phyloP scores from a whole-genome alignment of 92 coral and sea anemone genomes.

The Parazoanthus darwini region DNA sequence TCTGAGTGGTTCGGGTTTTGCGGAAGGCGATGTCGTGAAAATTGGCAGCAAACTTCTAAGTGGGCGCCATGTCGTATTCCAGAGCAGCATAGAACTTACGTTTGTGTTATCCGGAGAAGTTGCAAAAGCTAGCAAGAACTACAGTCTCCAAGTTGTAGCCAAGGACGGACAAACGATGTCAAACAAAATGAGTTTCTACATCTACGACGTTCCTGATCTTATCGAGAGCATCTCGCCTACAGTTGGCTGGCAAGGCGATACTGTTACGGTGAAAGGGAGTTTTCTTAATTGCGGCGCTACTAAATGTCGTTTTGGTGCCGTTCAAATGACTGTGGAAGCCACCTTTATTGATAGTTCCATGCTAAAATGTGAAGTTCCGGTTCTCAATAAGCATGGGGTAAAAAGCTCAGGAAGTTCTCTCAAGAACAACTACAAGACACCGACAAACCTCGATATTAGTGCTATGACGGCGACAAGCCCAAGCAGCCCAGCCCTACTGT shows the following conservation, averaged over 20 bases:
- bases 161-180: slow-evolving; percentile 22
- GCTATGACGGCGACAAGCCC: neutral
- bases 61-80: neutral
- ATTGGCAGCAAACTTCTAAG: neutral
- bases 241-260: slow-evolving; percentile 26
- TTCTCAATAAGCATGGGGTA: slow-evolving; percentile 17
- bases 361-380: slow-evolving; percentile 35
- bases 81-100: neutral
- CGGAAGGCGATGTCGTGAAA: neutral
- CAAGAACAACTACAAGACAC: no score
- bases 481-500: neutral
- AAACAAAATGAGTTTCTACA: slow-evolving; percentile 13
- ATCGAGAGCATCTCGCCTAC: slow-evolving; percentile 26
- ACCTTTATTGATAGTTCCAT: neutral
- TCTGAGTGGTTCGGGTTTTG: slow-evolving; percentile 17
- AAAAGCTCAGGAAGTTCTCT: neutral
- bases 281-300: slow-evolving; percentile 34
- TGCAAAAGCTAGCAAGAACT: slow-evolving; percentile 24
- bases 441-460: neutral
- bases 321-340: slow-evolving; percentile 5
- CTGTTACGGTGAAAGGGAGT: slow-evolving; percentile 12
- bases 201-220: slow-evolving; percentile 12
- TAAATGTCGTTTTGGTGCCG: slow-evolving; percentile 39
- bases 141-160: neutral
- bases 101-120: neutral